Percentiles rank a stretch among this genome's conserved stretches.
phyloP scores from a whole-genome alignment of 2,888 invertebrate species.

The Drosophila histrio region DNA sequence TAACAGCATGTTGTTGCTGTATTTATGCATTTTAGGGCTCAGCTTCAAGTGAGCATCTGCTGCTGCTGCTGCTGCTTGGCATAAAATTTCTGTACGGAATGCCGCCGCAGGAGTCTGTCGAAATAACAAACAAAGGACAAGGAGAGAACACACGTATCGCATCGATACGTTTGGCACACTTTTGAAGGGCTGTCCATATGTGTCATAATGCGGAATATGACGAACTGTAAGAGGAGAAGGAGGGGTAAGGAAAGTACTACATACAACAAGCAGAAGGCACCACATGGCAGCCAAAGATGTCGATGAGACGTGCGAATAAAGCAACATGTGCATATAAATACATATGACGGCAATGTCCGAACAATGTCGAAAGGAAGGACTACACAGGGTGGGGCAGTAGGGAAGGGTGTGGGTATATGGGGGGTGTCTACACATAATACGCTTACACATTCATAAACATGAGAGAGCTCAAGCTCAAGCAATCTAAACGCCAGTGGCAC shows the following conservation, averaged over 20 bases:
- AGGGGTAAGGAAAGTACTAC: not conserved
- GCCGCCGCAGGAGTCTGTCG: constrained; percentile 38
- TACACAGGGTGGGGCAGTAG: not conserved
- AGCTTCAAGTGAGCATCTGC: constrained; percentile 51
- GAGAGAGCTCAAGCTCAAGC: constrained; percentile 40
- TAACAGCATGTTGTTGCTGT: constrained; percentile 5
- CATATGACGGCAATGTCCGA: constrained; percentile 47
- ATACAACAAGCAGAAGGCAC: constrained; percentile 5
- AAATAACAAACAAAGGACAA: constrained; percentile 44
- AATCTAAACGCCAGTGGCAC: constrained; percentile 51
- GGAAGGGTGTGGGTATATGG: not conserved
- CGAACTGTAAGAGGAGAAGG: not conserved
- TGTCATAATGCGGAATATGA: constrained; percentile 24
- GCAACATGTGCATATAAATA: constrained; percentile 31
- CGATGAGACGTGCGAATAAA: constrained; percentile 51
- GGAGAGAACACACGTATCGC: constrained; percentile 27
- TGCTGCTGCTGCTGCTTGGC: constrained; percentile 22
- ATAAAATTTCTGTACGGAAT: constrained; percentile 26
- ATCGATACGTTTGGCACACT: constrained; percentile 59
- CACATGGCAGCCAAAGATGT: constrained; percentile 51
- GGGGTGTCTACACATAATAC: constrained; percentile 27
- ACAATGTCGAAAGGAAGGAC: not conserved
- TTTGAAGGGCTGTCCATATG: constrained; percentile 40
- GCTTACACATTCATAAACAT: constrained; percentile 60
- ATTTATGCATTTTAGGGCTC: constrained; percentile 43